Evolutionary conservation across 2,888 invertebrate genomes (phyloP).

Genomic region (Rhingia rostrata): DNA sequence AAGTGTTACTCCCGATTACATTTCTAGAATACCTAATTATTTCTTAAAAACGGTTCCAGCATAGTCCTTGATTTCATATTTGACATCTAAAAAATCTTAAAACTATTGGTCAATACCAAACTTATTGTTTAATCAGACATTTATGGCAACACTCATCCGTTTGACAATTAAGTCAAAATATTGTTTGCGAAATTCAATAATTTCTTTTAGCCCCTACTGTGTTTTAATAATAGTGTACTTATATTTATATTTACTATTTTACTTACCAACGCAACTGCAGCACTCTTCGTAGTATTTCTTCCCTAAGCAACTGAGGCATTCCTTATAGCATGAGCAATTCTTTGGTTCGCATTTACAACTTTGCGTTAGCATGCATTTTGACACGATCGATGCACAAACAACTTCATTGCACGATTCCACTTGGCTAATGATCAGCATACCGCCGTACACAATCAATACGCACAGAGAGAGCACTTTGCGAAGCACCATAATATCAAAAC

Average conservation of each 20-base stretch:
- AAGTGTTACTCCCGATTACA: no score
- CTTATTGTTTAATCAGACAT: no score
- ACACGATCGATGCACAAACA: conserved; percentile 97
- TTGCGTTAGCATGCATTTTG: conserved; percentile 97
- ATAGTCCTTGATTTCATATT: no score
- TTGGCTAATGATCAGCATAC: conserved; percentile 78
- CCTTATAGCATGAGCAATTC: conserved; percentile 96
- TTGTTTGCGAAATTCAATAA: no score
- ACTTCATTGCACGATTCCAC: conserved; percentile 91
- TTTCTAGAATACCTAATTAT: no score
- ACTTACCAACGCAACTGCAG: conserved; percentile 98
- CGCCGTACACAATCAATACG: conserved; percentile 76
- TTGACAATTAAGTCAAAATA: no score
- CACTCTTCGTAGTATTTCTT: conserved; percentile 94
- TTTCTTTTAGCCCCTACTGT: not conserved
- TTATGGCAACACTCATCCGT: no score
- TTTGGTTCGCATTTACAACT: conserved; percentile 97
- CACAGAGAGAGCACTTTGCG: conserved; percentile 56
- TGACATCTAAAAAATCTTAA: no score
- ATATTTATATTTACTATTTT: not conserved
- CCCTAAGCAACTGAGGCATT: conserved; percentile 95
- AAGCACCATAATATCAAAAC: conserved; percentile 51
- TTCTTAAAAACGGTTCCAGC: no score
- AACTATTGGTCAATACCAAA: no score
- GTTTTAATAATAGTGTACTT: not conserved